phyloP scores from a whole-genome alignment of 2,113 vertebrate genomes.

The Gallinago jamesoni region DNA sequence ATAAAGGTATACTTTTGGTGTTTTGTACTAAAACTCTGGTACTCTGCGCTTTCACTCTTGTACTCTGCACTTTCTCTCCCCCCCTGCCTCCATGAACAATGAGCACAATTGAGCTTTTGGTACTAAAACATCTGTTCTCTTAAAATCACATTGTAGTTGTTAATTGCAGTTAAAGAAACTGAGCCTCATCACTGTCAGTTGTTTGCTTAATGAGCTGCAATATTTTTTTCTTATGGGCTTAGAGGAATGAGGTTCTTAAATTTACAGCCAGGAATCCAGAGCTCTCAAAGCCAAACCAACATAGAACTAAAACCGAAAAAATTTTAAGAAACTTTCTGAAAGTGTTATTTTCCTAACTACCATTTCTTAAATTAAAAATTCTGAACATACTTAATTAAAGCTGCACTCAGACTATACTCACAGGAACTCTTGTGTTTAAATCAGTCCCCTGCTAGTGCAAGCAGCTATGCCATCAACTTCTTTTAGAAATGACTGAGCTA shows the following conservation, averaged over 20 bases:
- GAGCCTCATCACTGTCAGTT: not conserved
- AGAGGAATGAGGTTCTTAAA: not conserved
- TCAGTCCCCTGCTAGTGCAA: not conserved
- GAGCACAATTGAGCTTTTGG: not conserved
- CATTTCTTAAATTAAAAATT: not conserved
- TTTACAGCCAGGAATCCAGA: not conserved
- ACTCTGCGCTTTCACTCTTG: not conserved
- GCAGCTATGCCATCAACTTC: not conserved
- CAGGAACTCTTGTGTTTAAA: not conserved
- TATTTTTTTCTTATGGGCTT: not conserved
- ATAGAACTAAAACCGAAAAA: not conserved
- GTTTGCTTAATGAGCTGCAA: not conserved
- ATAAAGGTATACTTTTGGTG: no score
- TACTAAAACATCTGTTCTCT: not conserved
- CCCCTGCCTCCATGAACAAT: not conserved
- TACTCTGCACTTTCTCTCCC: no score
- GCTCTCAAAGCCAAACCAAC: not conserved
- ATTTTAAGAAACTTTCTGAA: not conserved
- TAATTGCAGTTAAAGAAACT: constrained; percentile 6
- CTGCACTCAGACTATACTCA: not conserved
- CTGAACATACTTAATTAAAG: not conserved
- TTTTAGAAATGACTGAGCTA: not conserved
- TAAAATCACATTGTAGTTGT: not conserved
- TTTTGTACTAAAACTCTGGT: not conserved
- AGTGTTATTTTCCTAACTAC: not conserved